Base-by-base conservation (phyloP, 2,888 invertebrate genomes). In the Conops quadrifasciatus region DNA sequence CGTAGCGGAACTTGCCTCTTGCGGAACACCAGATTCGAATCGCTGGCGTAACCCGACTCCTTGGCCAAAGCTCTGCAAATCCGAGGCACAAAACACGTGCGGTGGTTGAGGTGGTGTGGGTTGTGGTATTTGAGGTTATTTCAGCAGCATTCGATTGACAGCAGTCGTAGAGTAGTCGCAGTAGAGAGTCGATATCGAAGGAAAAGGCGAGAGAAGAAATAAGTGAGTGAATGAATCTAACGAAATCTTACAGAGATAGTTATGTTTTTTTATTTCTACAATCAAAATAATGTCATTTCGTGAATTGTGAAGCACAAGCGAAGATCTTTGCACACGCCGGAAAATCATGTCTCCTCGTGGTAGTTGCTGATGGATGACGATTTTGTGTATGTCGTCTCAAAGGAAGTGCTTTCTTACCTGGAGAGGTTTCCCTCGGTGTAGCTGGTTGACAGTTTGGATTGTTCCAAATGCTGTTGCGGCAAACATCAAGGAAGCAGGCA, bases 41-140 rank as follows among this genome's bases (percentile, higher is more conserved):
- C 96, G 77, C 95, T 95, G 84, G 95, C 95, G 85, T 96, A 96
- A 19, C 95, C 95, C 19, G 94, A 93, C 84, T 95, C 95, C 85
- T 95, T 95, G 67, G 94, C 88, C 71, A 94, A 87, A 64, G 94
- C 94, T 86, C 95, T 93, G 81, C 3, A 67, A 58, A 71, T 49
- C 45, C 45, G 9, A 43, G 45, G 49, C 49, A n/a, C n/a, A 51
- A 51, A 16, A n/a, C n/a, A 51, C n/a, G n/a, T 1, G 45, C 45
- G 15, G 45, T n/a, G 19, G 16, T 1, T 13, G 16, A 49, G 49
- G 5, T 49, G 36, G 36, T 36, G 36, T 4, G 9, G 36, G 36
- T 7, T 9, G 36, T 7, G 5, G 36, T 36, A 36, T 36, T 36
- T 4, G 15, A 49, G 49, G 49, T 19, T 11, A n/a, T 49, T 19